A percentile compares a stretch with the other conserved stretches of the same genome.
Conservation (phyloP, 1,140 invertebrate genomes). For the Meteorus sp. region DNA sequence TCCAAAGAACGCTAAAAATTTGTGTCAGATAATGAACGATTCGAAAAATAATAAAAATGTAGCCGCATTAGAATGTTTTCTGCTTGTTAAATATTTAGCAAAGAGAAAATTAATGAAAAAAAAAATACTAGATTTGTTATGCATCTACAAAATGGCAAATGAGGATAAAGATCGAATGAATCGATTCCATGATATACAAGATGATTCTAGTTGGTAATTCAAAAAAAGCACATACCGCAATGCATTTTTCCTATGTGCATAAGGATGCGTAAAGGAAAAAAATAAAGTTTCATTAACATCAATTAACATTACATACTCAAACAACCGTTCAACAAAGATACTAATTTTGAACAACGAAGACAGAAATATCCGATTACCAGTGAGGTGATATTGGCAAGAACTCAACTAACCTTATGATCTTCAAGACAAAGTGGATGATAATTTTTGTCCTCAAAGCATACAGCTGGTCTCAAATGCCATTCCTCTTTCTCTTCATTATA, state of each 20-base stretch:
- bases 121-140: background rate
- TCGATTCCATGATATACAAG: too few relatives aligned
- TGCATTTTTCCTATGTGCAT: slow-evolving; percentile 50
- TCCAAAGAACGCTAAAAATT: slow-evolving; percentile 39
- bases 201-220: slow-evolving; percentile 16
- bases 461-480: slow-evolving; percentile 88
- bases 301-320: slow-evolving; percentile 5
- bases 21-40: too few relatives aligned
- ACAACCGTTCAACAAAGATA: background rate
- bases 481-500: slow-evolving; percentile 95
- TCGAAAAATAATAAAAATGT: too few relatives aligned
- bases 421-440: slow-evolving; percentile 92
- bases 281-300: slow-evolving; percentile 1
- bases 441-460: slow-evolving; percentile 75
- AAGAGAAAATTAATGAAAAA: background rate
- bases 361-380: background rate
- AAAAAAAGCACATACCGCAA: slow-evolving; percentile 51
- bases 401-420: slow-evolving; percentile 78
- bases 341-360: too few relatives aligned
- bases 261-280: slow-evolving; percentile 19
- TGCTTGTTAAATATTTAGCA: too few relatives aligned
- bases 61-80: too few relatives aligned
- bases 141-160: slow-evolving; percentile 12
- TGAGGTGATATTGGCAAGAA: too few relatives aligned
- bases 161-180: slow-evolving; percentile 15